Base-by-base conservation (phyloP, 2,888 invertebrate genomes). In the Siphonodentalium dalli region DNA sequence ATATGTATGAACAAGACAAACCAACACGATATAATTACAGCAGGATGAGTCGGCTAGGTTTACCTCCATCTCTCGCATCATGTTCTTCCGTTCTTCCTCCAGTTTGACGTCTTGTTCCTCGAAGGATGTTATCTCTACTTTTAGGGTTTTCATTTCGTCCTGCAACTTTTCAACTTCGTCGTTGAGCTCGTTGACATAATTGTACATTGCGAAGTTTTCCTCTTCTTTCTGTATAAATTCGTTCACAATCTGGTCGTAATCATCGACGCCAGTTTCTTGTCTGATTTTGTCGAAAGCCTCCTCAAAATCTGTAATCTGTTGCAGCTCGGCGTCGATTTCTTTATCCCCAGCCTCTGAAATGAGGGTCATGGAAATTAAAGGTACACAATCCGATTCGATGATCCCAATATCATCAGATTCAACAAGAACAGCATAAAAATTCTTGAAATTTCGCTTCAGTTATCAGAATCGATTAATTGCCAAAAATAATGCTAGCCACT, bases 121-220 rank as follows among this genome's bases (percentile, higher is more conserved):
- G 50, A 71, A 70, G 9, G 51, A 34, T 24, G 53, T 50, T 27
- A 73, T 74, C 38, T 86, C 83, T 0, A 69, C 69, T 20, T 83
- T 81, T 6, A 89, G 81, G 65, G 87, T 86, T 43, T 46, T 39
- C 8, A 75, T 70, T 44, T 72, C 69, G n/a, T 71, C 70, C 20
- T 68, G 54, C 1, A 74, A 58, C 3, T 48, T 57, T 27, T 70
- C 72, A 13, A 71, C 67, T 33, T 78, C 74, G 38, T 71, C 88
- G 78, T 92, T 92, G 40, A 93, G 83, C 74, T 92, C 91, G 74
- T 92, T 93, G 37, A 93, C 90, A 75, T 92, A 93, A 80, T 89
- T 91, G 77, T 93, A 94, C 0, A 91, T 85, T 0, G 93, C 91
- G 75, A 93, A 93, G 48, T 93, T 94, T 78, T 92, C 91, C 65